These are phyloP conservation scores for Ennomos quercinarius DNA, from an alignment of 2,888 invertebrate species.

Conservation along the genomic window DNA sequence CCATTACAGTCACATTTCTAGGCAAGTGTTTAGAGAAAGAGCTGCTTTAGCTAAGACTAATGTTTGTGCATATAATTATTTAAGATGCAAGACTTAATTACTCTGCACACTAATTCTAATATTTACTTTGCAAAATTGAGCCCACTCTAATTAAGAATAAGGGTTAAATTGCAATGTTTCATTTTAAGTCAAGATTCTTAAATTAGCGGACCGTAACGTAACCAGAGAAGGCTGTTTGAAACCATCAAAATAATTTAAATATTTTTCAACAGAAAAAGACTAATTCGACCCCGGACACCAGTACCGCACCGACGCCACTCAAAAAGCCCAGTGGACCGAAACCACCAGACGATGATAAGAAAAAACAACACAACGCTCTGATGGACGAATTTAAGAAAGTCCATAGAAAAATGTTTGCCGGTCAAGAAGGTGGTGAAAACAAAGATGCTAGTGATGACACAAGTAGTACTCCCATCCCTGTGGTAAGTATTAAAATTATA, in stretches of 20 bases:
- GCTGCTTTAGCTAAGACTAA: no score
- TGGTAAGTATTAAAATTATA: slow-evolving; percentile 28
- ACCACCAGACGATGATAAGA: slow-evolving; percentile 86
- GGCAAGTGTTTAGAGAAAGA: no score
- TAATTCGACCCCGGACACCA: slow-evolving; percentile 53
- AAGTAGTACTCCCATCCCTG: slow-evolving; percentile 22
- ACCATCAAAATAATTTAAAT: slow-evolving; percentile 9
- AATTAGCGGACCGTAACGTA: slow-evolving; percentile 9
- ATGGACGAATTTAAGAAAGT: slow-evolving; percentile 97
- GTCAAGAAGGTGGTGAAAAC: slow-evolving; percentile 55
- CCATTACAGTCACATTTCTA: no score
- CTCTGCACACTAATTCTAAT: no score
- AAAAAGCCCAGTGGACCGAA: slow-evolving; percentile 69
- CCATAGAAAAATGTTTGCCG: slow-evolving; percentile 93
- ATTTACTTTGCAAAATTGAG: no score
- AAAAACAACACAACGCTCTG: slow-evolving; percentile 89
- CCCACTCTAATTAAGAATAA: no score
- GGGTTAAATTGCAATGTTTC: no score
- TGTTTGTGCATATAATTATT: no score
- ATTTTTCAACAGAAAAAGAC: slow-evolving; percentile 66
- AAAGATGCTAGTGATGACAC: slow-evolving; percentile 21
- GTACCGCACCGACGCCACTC: slow-evolving; percentile 50
- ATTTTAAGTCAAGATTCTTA: background rate
- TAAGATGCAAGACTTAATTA: no score
- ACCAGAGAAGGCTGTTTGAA: slow-evolving; percentile 6